A percentile compares a stretch with the other conserved stretches of the same genome.
phyloP scores from a whole-genome alignment of 2,113 vertebrate species.

The Corythoichthys haematopterus region DNA sequence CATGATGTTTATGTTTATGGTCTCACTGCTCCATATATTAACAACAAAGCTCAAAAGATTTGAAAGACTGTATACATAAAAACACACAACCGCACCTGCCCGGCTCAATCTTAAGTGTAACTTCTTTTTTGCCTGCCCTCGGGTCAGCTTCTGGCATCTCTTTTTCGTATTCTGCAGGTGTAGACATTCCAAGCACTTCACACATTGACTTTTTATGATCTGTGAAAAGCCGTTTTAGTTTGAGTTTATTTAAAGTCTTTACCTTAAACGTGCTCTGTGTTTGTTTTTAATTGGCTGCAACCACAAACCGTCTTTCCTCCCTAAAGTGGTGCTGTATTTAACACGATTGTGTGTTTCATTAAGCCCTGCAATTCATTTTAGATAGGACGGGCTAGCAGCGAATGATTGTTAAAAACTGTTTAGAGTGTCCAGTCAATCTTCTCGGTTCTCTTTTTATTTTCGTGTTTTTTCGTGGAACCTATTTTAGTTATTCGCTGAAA shows the following conservation, averaged over 20 bases:
- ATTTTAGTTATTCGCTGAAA: no score
- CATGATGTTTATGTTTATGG: no score
- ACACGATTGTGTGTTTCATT: no score
- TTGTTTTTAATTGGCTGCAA: conserved; percentile 44
- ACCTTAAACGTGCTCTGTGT: no score
- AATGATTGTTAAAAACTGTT: no score
- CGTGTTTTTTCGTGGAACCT: no score
- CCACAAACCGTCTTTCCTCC: conserved; percentile 11
- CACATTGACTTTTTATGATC: conserved; percentile 38
- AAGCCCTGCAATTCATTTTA: no score
- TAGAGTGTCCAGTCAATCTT: no score
- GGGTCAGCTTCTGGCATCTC: conserved; percentile 54
- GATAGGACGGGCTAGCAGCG: no score
- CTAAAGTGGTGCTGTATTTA: neutral
- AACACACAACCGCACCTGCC: conserved; percentile 32
- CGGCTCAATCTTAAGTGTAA: conserved; percentile 55
- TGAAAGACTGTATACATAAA: neutral
- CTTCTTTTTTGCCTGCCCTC: no score
- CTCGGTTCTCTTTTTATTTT: no score
- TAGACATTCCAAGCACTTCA: conserved; percentile 47
- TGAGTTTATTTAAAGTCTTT: conserved; percentile 26
- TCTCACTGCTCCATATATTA: neutral
- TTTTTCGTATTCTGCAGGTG: conserved; percentile 54
- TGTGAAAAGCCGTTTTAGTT: conserved; percentile 25
- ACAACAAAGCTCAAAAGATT: neutral